These are phyloP conservation scores for Drosophila obscura DNA, from an alignment of 1,140 invertebrate genomes.

Conservation along the genomic window DNA sequence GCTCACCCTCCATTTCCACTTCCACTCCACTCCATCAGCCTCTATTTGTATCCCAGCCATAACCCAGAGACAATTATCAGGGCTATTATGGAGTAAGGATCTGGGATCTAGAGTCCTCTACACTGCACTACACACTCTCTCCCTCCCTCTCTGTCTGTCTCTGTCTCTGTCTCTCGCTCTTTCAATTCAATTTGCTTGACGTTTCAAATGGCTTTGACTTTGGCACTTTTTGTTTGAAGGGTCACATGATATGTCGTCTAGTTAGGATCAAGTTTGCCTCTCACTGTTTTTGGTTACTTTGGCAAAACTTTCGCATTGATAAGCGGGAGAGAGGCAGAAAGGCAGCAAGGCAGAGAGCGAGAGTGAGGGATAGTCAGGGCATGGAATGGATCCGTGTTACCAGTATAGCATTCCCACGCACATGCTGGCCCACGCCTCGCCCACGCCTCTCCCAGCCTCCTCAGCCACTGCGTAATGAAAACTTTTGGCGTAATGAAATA, in stretches of 20 bases:
- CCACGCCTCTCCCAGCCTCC: neutral
- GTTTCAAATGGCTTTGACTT: constrained; percentile 58
- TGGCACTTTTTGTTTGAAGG: constrained; percentile 50
- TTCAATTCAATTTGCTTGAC: constrained; percentile 62
- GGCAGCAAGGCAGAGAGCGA: neutral
- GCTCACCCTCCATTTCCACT: no score
- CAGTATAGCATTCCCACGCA: constrained; percentile 33
- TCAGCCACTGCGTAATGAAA: constrained; percentile 60
- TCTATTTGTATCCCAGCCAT: constrained; percentile 13
- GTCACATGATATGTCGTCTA: constrained; percentile 61
- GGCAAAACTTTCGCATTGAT: constrained; percentile 59
- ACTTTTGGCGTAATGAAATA: constrained; percentile 80
- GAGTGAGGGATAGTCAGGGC: neutral
- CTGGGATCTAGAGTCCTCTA: constrained; percentile 21
- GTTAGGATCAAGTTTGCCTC: constrained; percentile 48
- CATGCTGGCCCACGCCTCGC: constrained; percentile 6
- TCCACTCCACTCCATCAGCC: no score
- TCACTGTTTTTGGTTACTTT: constrained; percentile 47
- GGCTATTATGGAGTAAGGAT: constrained; percentile 31
- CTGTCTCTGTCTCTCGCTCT: neutral
- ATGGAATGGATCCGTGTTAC: constrained; percentile 9
- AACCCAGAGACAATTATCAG: constrained; percentile 53
- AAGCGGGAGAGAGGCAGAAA: constrained; percentile 6
- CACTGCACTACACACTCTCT: neutral
- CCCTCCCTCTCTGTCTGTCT: neutral